Percentiles rank a stretch among this genome's conserved stretches.
Evolutionary conservation across 2,888 invertebrate genomes (phyloP).

Genomic region (Trisateles emortualis): DNA sequence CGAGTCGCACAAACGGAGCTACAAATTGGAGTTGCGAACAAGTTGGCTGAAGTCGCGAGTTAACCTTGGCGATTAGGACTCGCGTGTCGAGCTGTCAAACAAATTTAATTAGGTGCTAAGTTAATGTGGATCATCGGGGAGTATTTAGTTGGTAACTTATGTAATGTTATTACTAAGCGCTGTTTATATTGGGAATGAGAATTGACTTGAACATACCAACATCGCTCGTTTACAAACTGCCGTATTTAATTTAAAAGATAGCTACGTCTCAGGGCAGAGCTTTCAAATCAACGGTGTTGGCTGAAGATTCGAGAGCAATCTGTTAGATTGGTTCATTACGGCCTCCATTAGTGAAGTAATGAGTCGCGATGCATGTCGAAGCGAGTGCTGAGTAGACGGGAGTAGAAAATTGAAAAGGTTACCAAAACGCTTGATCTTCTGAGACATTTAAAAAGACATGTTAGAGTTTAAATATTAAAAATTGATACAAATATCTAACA

Average conservation of each 20-base stretch:
- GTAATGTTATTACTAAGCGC: constrained; percentile 10
- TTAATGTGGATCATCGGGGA: constrained; percentile 68
- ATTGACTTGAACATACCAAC: constrained; percentile 11
- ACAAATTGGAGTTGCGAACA: constrained; percentile 80
- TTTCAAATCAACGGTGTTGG: constrained; percentile 82
- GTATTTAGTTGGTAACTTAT: constrained; percentile 34
- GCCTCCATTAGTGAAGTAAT: constrained; percentile 84
- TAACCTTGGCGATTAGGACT: constrained; percentile 76
- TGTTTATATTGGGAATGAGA: constrained; percentile 9
- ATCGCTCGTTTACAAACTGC: constrained; percentile 25
- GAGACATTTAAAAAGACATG: too few relatives aligned
- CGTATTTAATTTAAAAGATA: constrained; percentile 75
- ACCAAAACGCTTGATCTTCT: neutral
- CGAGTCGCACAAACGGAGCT: constrained; percentile 74
- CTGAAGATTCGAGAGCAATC: constrained; percentile 85
- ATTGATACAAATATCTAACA: too few relatives aligned
- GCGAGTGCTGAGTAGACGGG: constrained; percentile 60
- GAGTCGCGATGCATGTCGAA: constrained; percentile 82
- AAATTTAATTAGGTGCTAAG: constrained; percentile 75
- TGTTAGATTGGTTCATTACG: constrained; percentile 86
- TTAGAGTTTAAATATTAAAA: too few relatives aligned
- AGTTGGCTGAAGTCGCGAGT: constrained; percentile 70
- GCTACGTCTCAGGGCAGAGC: constrained; percentile 59
- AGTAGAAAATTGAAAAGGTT: constrained; percentile 23
- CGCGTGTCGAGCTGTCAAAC: constrained; percentile 71